Conservation (phyloP, 2,888 invertebrate species). For the Coleophora deauratella region DNA sequence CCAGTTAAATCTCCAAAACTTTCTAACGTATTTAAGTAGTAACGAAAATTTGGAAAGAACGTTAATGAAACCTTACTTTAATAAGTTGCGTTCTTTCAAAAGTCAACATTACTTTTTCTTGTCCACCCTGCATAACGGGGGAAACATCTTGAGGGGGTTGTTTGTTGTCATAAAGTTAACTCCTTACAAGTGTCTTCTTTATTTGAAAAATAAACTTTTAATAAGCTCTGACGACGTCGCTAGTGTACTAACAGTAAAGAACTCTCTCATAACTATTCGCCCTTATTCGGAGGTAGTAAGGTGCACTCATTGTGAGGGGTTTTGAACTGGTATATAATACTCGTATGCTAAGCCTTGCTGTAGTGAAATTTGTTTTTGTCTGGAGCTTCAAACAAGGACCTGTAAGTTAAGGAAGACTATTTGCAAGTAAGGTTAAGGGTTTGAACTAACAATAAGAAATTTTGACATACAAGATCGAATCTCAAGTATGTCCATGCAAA, state of each 20-base stretch:
- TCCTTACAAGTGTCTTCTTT: constrained; percentile 28
- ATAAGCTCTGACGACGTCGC: constrained; percentile 27
- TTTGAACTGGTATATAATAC: no score
- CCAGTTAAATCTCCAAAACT: not conserved
- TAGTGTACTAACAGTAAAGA: constrained; percentile 19
- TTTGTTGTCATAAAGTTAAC: constrained; percentile 41
- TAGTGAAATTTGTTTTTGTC: constrained; percentile 9
- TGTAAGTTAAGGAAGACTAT: no score
- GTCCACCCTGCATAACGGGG: no score
- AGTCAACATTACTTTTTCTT: no score
- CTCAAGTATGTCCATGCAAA: no score
- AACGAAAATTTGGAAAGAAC: no score
- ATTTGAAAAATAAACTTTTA: constrained; percentile 41
- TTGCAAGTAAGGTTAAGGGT: not conserved
- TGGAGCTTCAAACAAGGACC: constrained; percentile 4
- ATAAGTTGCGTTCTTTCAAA: no score
- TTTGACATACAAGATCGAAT: no score
- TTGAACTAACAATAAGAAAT: not conserved
- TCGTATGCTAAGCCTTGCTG: constrained; percentile 5
- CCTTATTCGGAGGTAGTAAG: no score
- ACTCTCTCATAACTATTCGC: constrained; percentile 7
- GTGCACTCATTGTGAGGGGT: no score
- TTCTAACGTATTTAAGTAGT: no score
- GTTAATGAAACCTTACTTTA: no score
- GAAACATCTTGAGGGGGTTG: constrained; percentile 18